Percentiles rank a stretch among this genome's conserved stretches.
phyloP scores from a whole-genome alignment of 2,113 vertebrate species.

The Microcebus griseorufus region DNA sequence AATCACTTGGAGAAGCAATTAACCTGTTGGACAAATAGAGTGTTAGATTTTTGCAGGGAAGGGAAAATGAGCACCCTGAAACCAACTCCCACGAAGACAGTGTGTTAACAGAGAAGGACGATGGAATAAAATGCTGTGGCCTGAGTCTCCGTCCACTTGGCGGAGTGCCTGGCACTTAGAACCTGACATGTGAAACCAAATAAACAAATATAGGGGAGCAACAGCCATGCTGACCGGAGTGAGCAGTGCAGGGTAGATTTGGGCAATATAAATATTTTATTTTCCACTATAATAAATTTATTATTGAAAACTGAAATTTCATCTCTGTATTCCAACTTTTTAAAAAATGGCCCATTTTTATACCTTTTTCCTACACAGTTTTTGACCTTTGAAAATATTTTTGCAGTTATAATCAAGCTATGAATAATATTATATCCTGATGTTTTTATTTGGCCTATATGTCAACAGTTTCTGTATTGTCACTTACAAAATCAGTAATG shows the following conservation, averaged over 20 bases:
- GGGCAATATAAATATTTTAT: background rate
- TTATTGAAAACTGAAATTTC: constrained; percentile 28
- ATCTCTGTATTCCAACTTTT: background rate
- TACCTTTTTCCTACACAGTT: background rate
- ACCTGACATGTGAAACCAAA: background rate
- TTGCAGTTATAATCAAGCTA: background rate
- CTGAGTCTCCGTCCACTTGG: background rate
- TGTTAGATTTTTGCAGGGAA: constrained; percentile 1
- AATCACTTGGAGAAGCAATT: background rate
- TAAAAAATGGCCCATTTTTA: background rate
- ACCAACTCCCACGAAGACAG: background rate
- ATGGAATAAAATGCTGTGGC: background rate
- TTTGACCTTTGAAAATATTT: background rate
- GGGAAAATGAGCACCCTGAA: background rate
- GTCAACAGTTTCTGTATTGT: background rate
- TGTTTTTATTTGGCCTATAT: background rate
- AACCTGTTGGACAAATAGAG: background rate
- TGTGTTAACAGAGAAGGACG: background rate
- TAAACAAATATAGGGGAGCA: background rate
- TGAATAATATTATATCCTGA: background rate
- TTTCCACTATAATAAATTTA: background rate
- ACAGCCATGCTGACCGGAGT: background rate
- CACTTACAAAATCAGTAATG: background rate
- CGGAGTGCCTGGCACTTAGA: background rate
- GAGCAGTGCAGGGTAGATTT: background rate